These are phyloP conservation scores for Agrotis puta DNA, from an alignment of 2,888 invertebrate species.

Conservation along the genomic window DNA sequence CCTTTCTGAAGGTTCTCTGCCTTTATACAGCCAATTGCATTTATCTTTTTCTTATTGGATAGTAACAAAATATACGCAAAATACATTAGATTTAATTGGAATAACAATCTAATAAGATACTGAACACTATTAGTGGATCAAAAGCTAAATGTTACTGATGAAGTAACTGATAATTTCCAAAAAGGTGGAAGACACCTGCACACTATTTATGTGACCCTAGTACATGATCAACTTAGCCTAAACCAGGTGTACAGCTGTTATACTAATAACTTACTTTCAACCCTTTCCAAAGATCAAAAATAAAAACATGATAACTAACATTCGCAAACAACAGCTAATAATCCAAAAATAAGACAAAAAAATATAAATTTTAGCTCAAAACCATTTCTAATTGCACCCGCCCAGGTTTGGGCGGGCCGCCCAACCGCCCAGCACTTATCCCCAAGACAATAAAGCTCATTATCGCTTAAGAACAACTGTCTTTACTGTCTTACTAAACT, in stretches of 20 bases:
- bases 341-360: constrained; percentile 74
- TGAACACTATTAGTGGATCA: not conserved
- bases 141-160: not conserved
- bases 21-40: too few relatives aligned
- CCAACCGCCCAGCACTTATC: constrained; percentile 77
- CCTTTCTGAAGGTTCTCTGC: too few relatives aligned
- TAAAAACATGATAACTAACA: constrained; percentile 38
- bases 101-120: not conserved
- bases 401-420: constrained; percentile 84
- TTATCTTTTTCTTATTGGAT: not conserved
- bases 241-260: not conserved
- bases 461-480: constrained; percentile 77
- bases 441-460: constrained; percentile 77
- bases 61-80: not conserved
- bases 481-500: constrained; percentile 87
- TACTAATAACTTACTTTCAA: constrained; percentile 4
- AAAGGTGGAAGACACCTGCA: not conserved
- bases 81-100: not conserved
- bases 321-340: constrained; percentile 68
- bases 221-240: not conserved
- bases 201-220: not conserved
- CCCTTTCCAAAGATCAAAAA: constrained; percentile 16
- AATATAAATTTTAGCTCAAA: constrained; percentile 81
- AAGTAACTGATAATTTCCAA: not conserved
- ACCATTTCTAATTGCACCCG: constrained; percentile 86